Percentiles rank a stretch among this genome's conserved stretches.
These are phyloP conservation scores for Chrysodeixis includens DNA, from an alignment of 2,888 invertebrate genomes.

Conservation along the genomic window DNA sequence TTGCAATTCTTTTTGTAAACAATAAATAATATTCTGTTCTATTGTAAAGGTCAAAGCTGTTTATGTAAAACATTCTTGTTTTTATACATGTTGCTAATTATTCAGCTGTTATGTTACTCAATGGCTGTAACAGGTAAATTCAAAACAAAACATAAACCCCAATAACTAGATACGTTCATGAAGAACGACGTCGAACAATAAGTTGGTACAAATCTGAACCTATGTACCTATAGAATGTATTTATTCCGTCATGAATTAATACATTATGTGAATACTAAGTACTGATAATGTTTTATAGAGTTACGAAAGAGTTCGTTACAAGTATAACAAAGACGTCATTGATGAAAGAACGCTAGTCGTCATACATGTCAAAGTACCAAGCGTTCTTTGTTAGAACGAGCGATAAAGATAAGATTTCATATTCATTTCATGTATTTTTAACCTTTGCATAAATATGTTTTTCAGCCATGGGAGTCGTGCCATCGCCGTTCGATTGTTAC, in stretches of 20 bases:
- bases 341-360: neutral
- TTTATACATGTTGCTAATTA: neutral
- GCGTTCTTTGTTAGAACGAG: neutral
- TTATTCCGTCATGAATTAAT: constrained; percentile 17
- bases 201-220: neutral
- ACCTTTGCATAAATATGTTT: constrained; percentile 50
- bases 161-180: too few relatives aligned
- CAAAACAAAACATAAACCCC: neutral
- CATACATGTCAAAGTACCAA: neutral
- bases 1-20: too few relatives aligned
- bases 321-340: neutral
- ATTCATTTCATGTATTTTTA: neutral
- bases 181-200: too few relatives aligned
- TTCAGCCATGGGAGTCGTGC: constrained; percentile 96
- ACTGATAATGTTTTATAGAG: constrained; percentile 1
- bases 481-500: constrained; percentile 98
- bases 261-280: neutral
- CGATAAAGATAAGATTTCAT: neutral
- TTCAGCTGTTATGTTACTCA: neutral
- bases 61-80: too few relatives aligned
- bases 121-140: too few relatives aligned
- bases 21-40: too few relatives aligned
- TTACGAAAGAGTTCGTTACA: neutral
- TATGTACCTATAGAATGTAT: neutral
- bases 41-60: neutral